Conservation (phyloP, 2,797 vertebrate species). For the Diplodus sargus region DNA sequence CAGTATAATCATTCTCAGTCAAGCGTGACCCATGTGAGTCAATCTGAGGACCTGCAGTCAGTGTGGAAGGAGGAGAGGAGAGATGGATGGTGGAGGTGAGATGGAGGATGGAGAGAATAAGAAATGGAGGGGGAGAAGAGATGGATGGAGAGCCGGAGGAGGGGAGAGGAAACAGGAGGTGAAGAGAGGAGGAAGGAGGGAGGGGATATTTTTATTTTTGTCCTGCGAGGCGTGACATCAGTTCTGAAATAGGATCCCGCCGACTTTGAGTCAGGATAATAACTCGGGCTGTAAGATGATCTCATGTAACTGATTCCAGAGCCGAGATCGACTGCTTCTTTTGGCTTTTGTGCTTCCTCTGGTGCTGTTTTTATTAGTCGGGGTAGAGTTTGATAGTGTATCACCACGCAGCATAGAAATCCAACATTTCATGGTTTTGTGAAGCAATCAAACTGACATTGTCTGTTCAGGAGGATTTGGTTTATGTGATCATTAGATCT, state of each 20-base stretch:
- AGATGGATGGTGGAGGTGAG: background rate
- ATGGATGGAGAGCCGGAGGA: background rate
- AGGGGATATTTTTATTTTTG: slow-evolving; percentile 11
- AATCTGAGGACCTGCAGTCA: slow-evolving; percentile 17
- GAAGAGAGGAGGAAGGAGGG: background rate
- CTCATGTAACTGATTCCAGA: background rate
- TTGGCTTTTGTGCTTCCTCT: background rate
- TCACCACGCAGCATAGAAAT: background rate
- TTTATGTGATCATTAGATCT: too few relatives aligned
- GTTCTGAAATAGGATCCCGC: slow-evolving; percentile 16
- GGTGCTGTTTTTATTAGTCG: background rate
- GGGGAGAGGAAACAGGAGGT: background rate
- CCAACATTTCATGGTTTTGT: background rate
- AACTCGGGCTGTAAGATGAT: background rate
- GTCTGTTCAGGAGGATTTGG: too few relatives aligned
- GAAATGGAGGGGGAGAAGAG: background rate
- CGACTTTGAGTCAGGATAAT: background rate
- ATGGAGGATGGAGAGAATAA: background rate
- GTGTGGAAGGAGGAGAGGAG: background rate
- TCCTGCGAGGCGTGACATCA: slow-evolving; percentile 6
- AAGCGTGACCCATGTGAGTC: slow-evolving; percentile 37
- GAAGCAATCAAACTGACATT: too few relatives aligned
- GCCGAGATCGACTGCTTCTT: background rate
- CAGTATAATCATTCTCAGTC: slow-evolving; percentile 43
- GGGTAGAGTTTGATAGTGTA: background rate